phyloP scores from a whole-genome alignment of 2,888 invertebrate genomes.

The Limenitis camilla region DNA sequence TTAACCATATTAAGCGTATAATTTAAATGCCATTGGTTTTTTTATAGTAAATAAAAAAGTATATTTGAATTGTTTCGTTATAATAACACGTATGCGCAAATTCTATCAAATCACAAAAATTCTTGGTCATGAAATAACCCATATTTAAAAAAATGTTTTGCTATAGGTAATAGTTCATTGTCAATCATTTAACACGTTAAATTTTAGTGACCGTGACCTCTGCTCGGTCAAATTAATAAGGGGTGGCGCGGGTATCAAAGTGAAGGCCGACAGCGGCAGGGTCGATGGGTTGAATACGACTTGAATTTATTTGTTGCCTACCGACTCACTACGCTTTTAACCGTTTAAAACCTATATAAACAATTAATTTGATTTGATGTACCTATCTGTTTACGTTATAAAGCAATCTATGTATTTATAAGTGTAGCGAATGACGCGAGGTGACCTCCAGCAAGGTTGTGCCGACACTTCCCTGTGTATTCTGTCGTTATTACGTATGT shows the following conservation, averaged over 20 bases:
- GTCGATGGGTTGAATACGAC: constrained; percentile 24
- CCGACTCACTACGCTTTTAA: constrained; percentile 4
- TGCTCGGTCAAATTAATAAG: constrained; percentile 51
- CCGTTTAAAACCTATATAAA: constrained; percentile 12
- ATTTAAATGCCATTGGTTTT: too few relatives aligned
- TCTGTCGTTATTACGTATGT: constrained; percentile 53
- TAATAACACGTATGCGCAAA: too few relatives aligned
- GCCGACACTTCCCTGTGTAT: constrained; percentile 67
- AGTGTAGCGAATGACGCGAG: constrained; percentile 62
- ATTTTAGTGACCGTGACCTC: constrained; percentile 65
- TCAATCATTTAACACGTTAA: constrained; percentile 29
- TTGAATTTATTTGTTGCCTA: constrained; percentile 18
- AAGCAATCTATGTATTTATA: constrained; percentile 56
- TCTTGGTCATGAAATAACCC: neutral
- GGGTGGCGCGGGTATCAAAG: constrained; percentile 35
- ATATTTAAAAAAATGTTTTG: neutral
- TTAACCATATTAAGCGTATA: too few relatives aligned
- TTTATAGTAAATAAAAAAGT: too few relatives aligned
- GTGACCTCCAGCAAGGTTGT: constrained; percentile 70
- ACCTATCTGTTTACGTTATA: constrained; percentile 45
- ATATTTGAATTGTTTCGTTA: too few relatives aligned
- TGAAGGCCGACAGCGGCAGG: constrained; percentile 38
- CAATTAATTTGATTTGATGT: constrained; percentile 32
- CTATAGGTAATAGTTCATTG: constrained; percentile 13
- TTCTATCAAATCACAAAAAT: too few relatives aligned